These are phyloP conservation scores for Cyanoramphus novaezelandiae DNA, from an alignment of 2,113 vertebrate species.

Conservation along the genomic window DNA sequence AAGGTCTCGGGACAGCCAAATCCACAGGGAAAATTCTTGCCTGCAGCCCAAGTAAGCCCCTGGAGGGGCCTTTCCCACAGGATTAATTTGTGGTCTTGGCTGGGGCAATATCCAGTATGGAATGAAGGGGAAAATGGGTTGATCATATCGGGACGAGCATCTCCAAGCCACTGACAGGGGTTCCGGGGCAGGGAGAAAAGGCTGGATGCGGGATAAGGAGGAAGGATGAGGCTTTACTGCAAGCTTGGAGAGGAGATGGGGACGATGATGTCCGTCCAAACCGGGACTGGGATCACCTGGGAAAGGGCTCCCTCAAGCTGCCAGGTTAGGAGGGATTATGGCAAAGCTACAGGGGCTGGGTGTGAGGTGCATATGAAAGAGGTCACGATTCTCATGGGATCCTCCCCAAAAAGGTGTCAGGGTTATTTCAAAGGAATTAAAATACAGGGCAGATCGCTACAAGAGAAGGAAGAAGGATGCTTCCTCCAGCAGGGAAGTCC, in stretches of 20 bases:
- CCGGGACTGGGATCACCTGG: not conserved
- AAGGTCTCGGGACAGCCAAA: not conserved
- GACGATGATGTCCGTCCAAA: accelerated
- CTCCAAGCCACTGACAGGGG: not conserved
- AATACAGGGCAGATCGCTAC: not conserved
- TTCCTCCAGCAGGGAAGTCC: not conserved
- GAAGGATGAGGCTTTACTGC: no score
- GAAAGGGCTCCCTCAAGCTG: accelerated
- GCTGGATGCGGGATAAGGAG: not conserved
- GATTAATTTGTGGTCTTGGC: not conserved
- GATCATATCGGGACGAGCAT: accelerated
- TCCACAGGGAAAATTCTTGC: not conserved
- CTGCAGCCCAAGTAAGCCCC: not conserved
- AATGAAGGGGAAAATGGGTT: not conserved
- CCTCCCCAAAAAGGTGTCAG: no score
- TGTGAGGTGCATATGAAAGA: no score
- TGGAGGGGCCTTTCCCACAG: not conserved
- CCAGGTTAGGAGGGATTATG: accelerated
- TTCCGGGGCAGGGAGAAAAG: accelerated
- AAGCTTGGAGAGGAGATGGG: not conserved
- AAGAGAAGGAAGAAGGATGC: not conserved
- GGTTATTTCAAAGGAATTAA: accelerated
- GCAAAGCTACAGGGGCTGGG: not conserved
- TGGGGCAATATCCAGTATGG: accelerated
- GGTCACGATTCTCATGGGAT: accelerated